phyloP scores from a whole-genome alignment of 92 coral and sea anemone genomes.

The Nematostella vectensis region DNA sequence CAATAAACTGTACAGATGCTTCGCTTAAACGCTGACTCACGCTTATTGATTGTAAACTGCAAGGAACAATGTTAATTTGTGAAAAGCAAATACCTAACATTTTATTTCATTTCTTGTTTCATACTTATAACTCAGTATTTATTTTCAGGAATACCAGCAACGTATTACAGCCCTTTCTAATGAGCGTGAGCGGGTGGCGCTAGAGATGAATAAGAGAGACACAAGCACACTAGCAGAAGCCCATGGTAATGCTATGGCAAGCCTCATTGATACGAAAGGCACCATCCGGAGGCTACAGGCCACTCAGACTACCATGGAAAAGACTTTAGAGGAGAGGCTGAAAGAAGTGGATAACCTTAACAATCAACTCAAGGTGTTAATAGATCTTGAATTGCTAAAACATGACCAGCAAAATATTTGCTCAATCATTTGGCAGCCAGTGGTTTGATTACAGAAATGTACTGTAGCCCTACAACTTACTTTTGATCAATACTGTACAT shows the following conservation, averaged over 20 bases:
- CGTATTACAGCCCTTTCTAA: constrained; percentile 68
- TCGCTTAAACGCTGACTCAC: no score
- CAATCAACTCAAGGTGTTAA: constrained; percentile 78
- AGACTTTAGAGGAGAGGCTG: constrained; percentile 57
- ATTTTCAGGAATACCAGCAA: constrained; percentile 76
- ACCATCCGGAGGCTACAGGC: constrained; percentile 72
- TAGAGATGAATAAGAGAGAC: constrained; percentile 68
- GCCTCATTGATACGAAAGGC: constrained; percentile 75
- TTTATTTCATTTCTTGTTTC: no score
- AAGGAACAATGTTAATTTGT: no score
- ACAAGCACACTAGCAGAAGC: constrained; percentile 87
- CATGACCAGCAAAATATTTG: no score
- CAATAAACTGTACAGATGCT: no score
- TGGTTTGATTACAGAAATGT: no score
- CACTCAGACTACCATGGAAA: constrained; percentile 59
- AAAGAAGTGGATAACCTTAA: constrained; percentile 70
- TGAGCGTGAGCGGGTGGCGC: constrained; percentile 72
- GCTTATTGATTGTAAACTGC: no score
- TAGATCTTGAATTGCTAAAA: neutral
- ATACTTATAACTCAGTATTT: no score
- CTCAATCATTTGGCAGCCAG: no score
- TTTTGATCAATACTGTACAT: no score
- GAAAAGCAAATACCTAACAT: no score
- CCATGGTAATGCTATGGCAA: constrained; percentile 89
- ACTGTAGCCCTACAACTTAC: no score